Base-by-base conservation (phyloP, 1,140 invertebrate genomes). In the Sitophilus oryzae region DNA sequence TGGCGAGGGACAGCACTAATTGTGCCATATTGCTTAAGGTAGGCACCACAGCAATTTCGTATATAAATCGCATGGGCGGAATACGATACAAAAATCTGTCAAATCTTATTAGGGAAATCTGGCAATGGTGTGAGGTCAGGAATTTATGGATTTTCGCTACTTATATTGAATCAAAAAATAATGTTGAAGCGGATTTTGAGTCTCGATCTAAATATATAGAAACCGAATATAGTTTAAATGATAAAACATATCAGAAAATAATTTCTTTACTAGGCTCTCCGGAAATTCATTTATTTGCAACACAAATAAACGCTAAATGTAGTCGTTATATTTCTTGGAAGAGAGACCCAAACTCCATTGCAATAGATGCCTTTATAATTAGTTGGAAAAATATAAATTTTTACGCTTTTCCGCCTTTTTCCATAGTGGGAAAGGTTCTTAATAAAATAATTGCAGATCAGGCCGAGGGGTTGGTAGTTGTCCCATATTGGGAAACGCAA, bases 31-130 rank as follows among this genome's bases (percentile, higher is more conserved):
- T 64, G 20, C 38, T 56, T 20, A 16, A 58, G 23, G 16, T 57
- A 10, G 53, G 62, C 56, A 62, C 60, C 2, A 67, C 63, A 44
- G 73, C 74, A 69, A 74, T 76, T 68, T 69, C 71, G 67, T 74
- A 64, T 38, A 61, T 67, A 16, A 66, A 66, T 52, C 23, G 37
- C 18, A 64, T 64, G 61, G 62, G 62, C 5, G 52, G 60, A 6
- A 34, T 48, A 15, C n/a, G 37, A 19, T 48, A 21, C 15, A 14
- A 25, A 16, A 19, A 4, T 14, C 30, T 48, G 14, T 36, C 35
- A 18, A 16, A 8, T n/a, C 15, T 48, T 18, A 5, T 34, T 11
- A 25, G 46, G 11, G 21, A 35, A 35, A 35, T 35, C 8, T 35
- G 34, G 34, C 8, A 35, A n/a, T 35, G 34, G 34, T 35, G 34